Percentiles rank a stretch among this genome's conserved stretches.
phyloP scores from a whole-genome alignment of 2,888 invertebrate genomes.

The Meganola albula region DNA sequence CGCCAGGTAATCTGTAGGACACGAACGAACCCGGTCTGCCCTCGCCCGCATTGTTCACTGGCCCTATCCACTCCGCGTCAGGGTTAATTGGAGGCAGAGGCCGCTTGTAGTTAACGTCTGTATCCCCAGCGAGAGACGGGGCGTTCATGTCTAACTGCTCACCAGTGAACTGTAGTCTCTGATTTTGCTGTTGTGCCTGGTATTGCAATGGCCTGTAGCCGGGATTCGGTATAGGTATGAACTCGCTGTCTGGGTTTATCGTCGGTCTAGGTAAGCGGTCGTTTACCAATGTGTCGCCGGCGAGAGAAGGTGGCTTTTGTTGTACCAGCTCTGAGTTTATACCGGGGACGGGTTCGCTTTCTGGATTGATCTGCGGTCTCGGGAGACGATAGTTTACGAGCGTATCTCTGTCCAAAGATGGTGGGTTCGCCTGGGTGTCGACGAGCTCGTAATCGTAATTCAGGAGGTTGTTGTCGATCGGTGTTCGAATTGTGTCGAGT shows the following conservation, averaged over 20 bases:
- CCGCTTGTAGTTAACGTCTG: constrained; percentile 77
- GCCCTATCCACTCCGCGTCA: constrained; percentile 78
- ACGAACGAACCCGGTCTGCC: constrained; percentile 80
- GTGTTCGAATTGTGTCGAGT: constrained; percentile 63
- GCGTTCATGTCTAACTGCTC: constrained; percentile 65
- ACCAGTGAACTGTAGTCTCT: constrained; percentile 52
- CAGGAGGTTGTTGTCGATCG: constrained; percentile 71
- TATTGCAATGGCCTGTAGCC: constrained; percentile 56
- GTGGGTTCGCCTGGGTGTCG: constrained; percentile 53
- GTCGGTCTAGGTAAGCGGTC: constrained; percentile 82
- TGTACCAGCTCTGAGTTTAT: constrained; percentile 50
- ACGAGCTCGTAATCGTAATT: constrained; percentile 73
- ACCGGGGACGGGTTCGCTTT: constrained; percentile 77
- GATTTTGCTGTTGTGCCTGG: constrained; percentile 46
- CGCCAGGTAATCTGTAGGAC: constrained; percentile 85
- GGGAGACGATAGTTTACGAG: constrained; percentile 84
- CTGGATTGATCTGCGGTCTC: constrained; percentile 81
- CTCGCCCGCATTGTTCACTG: constrained; percentile 65
- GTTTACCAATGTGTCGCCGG: constrained; percentile 84
- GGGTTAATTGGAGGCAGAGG: constrained; percentile 76
- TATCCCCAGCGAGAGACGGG: constrained; percentile 65
- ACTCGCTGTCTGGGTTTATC: constrained; percentile 84
- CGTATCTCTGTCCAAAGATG: constrained; percentile 81
- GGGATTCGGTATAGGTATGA: constrained; percentile 68
- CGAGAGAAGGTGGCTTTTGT: constrained; percentile 67